These are phyloP conservation scores for Phengaris arion DNA, from an alignment of 2,888 invertebrate species.

Conservation along the genomic window DNA sequence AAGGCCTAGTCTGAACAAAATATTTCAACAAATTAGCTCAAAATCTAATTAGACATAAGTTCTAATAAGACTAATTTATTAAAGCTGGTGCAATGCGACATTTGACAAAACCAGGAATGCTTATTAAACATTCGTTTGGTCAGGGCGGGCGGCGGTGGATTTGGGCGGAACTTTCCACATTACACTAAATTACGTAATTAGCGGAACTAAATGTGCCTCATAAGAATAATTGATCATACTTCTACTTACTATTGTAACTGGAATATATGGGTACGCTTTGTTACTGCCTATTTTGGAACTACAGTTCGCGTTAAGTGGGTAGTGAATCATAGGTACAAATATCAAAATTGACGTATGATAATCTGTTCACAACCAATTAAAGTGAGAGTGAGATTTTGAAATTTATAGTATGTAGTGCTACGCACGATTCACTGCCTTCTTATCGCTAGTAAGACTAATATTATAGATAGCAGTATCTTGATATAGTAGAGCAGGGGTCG, in stretches of 20 bases:
- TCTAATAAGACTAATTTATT: conserved; percentile 31
- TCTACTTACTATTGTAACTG: conserved; percentile 17
- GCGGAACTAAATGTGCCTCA: conserved; percentile 37
- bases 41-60: conserved; percentile 4
- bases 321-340: no score
- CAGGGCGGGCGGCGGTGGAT: conserved; percentile 39
- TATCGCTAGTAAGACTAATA: no score
- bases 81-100: conserved; percentile 43
- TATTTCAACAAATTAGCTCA: background rate
- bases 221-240: conserved; percentile 38
- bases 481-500: no score
- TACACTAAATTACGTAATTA: conserved; percentile 40
- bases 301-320: no score
- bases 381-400: no score
- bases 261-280: background rate
- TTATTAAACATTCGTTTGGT: conserved; percentile 43
- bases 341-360: no score
- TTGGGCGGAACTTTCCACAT: conserved; percentile 40
- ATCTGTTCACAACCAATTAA: no score
- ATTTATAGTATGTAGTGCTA: no score
- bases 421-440: no score
- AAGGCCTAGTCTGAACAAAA: background rate
- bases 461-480: no score
- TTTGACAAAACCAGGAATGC: conserved; percentile 41
- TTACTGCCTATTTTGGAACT: background rate